A percentile compares a stretch with the other conserved stretches of the same genome.
Evolutionary conservation across 2,888 invertebrate genomes (phyloP).

Genomic region (Lithophane ornitopus): DNA sequence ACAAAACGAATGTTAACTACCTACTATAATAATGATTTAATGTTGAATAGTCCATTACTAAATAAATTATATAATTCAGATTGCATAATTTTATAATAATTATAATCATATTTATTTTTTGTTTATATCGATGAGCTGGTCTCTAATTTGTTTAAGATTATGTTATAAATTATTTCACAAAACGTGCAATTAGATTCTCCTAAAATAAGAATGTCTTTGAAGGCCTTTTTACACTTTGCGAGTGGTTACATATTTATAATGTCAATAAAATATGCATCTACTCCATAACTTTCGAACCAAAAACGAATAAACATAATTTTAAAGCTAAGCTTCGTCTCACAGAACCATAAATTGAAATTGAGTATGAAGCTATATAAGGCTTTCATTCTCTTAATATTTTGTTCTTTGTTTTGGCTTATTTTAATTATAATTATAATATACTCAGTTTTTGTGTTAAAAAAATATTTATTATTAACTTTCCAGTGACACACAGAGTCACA

Average conservation of each 20-base stretch:
- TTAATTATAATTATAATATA: background rate
- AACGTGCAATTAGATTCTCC: slow-evolving; percentile 27
- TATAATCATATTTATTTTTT: background rate
- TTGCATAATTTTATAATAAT: background rate
- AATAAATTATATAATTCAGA: background rate
- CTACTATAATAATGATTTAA: background rate
- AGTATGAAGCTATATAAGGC: background rate
- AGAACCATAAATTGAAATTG: background rate
- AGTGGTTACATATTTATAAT: background rate
- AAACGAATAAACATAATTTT: background rate
- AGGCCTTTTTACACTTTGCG: slow-evolving; percentile 15
- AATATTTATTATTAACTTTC: background rate
- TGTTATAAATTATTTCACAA: background rate
- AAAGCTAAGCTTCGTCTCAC: background rate
- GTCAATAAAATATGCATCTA: background rate
- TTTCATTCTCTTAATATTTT: background rate
- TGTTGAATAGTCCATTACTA: background rate
- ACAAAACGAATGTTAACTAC: background rate
- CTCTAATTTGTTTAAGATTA: slow-evolving; percentile 19
- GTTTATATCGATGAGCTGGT: slow-evolving; percentile 26
- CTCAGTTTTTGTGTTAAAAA: background rate
- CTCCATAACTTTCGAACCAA: background rate
- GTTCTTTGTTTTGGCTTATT: no score
- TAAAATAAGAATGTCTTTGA: slow-evolving; percentile 38
- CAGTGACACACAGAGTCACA: background rate